Evolutionary conservation across 37 sponge, comb jelly and placozoan genomes (phyloP), one percentile per base, ranked within the genome.

Genomic region (Hexactinellida sp.): DNA sequence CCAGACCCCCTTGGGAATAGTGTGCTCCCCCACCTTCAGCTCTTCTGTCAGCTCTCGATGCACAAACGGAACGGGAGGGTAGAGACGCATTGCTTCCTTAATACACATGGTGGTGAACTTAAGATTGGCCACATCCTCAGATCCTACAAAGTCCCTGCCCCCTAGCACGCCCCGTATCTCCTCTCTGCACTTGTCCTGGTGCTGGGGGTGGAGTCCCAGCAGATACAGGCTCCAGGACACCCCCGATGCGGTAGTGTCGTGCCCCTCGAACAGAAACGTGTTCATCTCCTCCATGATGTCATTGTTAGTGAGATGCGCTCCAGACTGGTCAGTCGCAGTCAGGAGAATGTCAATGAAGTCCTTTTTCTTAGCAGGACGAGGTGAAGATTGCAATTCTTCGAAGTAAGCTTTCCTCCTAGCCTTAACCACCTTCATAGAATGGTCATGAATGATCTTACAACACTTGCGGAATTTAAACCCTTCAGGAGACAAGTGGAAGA

Each of bases 261-360:
- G n/a, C n/a, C 94, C 94, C 36, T 88, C 94, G 90, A 93, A 93
- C 90, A 93, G 88, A 39, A 92, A 92, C 24, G 93, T 92, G 41
- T 92, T 91, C 82, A 90, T 92, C 84, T 94, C 94, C 88, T 92
- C 83, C 37, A 92, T 82, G 37, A 94, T 92, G 84, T 94, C 92
- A 9, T 83, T 37, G 82, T 92, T 90, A 38, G 86, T 85, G 25
- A 94, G 38, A 1, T 92, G 92, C 38, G 37, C 38, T 30, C 93
- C 93, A 37, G 82, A 55, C 37, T 89, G 88, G 82, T 93, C 93
- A 41, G 47, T 41, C 13, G 89, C 84, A 37, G 84, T 86, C 19
- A 93, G 89, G 25, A 93, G 82, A 37, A 93, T 85, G 89, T 93
- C 94, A 38, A 90, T 83, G 83, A 90, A 91, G 54, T 91, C 90